Evolutionary conservation across 2,797 vertebrate species (phyloP), one percentile per base, ranked within the genome.

Genomic region (Acipenser oxyrinchus): DNA sequence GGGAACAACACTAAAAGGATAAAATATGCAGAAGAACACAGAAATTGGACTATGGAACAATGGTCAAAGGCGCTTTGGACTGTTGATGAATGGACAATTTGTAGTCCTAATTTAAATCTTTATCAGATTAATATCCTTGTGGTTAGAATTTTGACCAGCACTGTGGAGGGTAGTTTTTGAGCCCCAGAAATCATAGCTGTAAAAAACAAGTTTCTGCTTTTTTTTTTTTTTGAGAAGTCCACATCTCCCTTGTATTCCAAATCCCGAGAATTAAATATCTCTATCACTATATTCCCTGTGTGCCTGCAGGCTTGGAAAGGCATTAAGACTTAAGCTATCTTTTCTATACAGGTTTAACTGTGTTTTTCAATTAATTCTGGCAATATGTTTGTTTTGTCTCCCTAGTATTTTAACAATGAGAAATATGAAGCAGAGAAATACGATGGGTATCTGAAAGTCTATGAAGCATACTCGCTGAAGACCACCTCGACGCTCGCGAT

Each of bases 381-480:
- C 15, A 12, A 48, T 13, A 48, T 23, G 59, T 50, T 11, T 3
- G 60, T 12, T 48, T 2, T 71, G 65, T 70, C 37, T 23, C 48
- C 8, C 52, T 63, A 99, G 97, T 99, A 99, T 84, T 99, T 99
- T 86, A 99, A 99, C 84, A 99, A 99, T 70, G 97, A 99, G 78
- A 95, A 92, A 68, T 99, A 97, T 1, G 96, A 99, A 88, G 93
- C 96, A 49, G 87, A 95, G 53, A 86, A 81, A 67, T 99, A 99
- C 49, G 97, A 99, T 74, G 82, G 81, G 49, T 98, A 83, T 82
- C 81, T 99, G 82, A 97, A 95, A 84, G 83, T 68, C 2, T 99
- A 99, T 65, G 97, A 99, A 80, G 86, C 87, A 1, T 86, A 94
- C 15, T 98, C 97, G 48, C 76, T 99, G 80, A 98, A 99, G 88